phyloP scores from a whole-genome alignment of 2,113 vertebrate species.

The Hylia prasina region DNA sequence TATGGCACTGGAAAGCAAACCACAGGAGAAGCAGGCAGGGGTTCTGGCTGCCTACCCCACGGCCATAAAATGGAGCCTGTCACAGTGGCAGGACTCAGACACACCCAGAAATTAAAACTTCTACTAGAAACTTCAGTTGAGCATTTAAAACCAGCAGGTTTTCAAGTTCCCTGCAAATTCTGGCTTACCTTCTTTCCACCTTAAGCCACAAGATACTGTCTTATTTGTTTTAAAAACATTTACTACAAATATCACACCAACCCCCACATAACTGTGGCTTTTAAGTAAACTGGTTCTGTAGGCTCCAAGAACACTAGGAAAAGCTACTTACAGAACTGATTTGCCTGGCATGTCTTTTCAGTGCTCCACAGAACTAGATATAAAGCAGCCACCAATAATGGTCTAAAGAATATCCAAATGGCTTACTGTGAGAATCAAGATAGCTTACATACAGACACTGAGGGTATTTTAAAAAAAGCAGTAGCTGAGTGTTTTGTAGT shows the following conservation, averaged over 20 bases:
- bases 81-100: neutral
- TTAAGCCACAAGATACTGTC: neutral
- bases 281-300: neutral
- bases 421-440: neutral
- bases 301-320: neutral
- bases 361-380: neutral
- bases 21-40: neutral
- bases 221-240: neutral
- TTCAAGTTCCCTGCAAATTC: neutral
- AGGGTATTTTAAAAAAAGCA: neutral
- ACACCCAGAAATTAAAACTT: neutral
- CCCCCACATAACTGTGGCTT: neutral
- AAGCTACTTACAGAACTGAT: neutral
- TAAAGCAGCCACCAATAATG: neutral
- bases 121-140: neutral
- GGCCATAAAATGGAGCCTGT: neutral
- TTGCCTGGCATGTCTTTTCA: neutral
- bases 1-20: neutral
- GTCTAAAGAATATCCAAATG: neutral
- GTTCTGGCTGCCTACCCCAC: neutral
- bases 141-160: neutral
- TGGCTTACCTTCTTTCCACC: neutral
- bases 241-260: neutral
- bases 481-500: neutral
- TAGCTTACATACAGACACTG: fast-evolving